Evolutionary conservation across 2,797 vertebrate genomes (phyloP).

Genomic region (Aselliscus stoliczkanus): DNA sequence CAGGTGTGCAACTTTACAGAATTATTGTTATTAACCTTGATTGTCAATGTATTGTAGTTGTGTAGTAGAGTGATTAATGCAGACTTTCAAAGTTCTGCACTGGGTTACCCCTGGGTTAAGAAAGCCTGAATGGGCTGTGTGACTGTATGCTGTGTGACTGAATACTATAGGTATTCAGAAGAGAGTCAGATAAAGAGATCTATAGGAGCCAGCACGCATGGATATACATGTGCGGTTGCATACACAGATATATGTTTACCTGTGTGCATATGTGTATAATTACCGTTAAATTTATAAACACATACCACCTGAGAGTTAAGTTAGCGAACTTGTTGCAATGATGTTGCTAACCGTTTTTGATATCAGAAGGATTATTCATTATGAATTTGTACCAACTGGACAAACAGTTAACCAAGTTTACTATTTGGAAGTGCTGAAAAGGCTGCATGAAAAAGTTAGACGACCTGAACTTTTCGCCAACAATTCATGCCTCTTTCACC

Average conservation of each 20-base stretch:
- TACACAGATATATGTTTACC: neutral
- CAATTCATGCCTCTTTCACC: no score
- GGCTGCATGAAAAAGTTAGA: no score
- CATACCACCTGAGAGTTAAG: neutral
- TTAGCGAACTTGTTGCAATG: no score
- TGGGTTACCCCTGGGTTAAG: neutral
- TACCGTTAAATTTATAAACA: conserved; percentile 37
- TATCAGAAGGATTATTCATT: no score
- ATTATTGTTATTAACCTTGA: conserved; percentile 15
- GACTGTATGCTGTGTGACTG: neutral
- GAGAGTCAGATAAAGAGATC: neutral
- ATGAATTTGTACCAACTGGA: no score
- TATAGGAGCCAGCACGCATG: neutral
- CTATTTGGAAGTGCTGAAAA: no score
- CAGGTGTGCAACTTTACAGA: neutral
- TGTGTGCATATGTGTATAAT: neutral
- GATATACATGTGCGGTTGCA: neutral
- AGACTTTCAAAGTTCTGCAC: neutral
- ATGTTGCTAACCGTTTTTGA: no score
- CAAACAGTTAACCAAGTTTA: no score
- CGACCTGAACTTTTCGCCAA: no score
- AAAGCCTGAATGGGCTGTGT: neutral
- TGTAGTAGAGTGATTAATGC: neutral
- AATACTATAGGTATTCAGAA: neutral
- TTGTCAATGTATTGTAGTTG: conserved; percentile 16